A percentile compares a stretch with the other conserved stretches of the same genome.
phyloP scores from a whole-genome alignment of 2,113 vertebrate genomes.

The Chaetorhynchus papuensis region DNA sequence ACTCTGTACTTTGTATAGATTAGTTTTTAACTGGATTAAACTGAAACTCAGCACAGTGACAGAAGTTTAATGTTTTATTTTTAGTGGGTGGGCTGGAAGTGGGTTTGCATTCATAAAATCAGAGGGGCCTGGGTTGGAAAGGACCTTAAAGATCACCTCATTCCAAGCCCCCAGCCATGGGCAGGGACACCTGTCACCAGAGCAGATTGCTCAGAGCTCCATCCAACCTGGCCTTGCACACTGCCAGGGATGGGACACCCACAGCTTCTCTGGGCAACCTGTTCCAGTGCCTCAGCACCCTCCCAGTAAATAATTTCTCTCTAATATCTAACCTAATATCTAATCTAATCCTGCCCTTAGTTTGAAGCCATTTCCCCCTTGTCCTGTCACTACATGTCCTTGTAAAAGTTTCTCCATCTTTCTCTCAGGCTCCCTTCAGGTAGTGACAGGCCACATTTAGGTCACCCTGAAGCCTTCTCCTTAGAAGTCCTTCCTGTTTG shows the following conservation, averaged over 20 bases:
- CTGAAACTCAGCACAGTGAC: conserved; percentile 26
- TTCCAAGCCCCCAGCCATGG: not conserved
- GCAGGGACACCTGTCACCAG: not conserved
- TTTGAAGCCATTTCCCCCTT: not conserved
- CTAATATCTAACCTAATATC: not conserved
- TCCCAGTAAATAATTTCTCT: not conserved
- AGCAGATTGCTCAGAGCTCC: not conserved
- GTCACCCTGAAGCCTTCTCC: not conserved
- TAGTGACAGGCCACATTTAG: not conserved
- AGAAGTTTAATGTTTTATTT: not conserved
- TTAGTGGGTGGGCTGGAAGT: not conserved
- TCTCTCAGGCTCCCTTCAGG: not conserved
- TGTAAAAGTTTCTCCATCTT: not conserved
- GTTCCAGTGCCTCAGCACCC: not conserved
- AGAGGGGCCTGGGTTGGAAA: not conserved
- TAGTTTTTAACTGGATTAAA: conserved; percentile 70
- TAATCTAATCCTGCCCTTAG: not conserved
- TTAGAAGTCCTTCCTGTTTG: not conserved
- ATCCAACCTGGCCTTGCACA: not conserved
- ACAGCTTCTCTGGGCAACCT: not conserved
- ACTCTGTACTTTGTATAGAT: conserved; percentile 46
- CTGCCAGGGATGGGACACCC: rapidly evolving
- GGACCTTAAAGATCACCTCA: not conserved
- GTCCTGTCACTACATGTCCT: not conserved
- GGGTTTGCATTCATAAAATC: not conserved